Conservation (phyloP, 2,797 vertebrate species). For the Lycodopsis pacificus region DNA sequence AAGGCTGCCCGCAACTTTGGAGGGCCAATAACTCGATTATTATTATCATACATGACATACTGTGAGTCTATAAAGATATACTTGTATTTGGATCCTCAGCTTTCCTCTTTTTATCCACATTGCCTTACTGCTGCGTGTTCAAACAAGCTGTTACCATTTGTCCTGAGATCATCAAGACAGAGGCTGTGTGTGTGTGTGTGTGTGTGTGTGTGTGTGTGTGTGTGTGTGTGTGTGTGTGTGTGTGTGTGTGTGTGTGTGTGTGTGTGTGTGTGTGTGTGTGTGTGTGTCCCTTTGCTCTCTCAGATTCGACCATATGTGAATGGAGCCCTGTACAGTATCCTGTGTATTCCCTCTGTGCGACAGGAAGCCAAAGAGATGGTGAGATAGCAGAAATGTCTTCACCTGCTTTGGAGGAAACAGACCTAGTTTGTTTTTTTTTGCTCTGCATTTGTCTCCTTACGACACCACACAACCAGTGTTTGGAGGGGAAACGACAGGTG, state of each 20-base stretch:
- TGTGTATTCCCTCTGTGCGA: conserved; percentile 89
- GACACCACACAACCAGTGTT: conserved; percentile 20
- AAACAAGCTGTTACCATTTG: conserved; percentile 13
- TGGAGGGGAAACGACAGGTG: conserved; percentile 32
- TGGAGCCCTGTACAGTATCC: conserved; percentile 94
- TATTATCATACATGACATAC: background rate
- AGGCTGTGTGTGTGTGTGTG: background rate
- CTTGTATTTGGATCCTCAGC: background rate
- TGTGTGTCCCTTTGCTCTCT: conserved; percentile 35
- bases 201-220: background rate
- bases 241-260: no score
- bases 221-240: conserved; percentile 13
- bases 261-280: background rate
- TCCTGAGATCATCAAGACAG: background rate
- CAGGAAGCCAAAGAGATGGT: conserved; percentile 97
- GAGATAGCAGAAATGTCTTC: conserved; percentile 70
- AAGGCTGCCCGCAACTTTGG: background rate
- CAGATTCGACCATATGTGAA: conserved; percentile 96
- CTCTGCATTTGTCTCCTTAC: conserved; percentile 33
- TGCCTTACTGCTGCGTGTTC: background rate
- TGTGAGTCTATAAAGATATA: background rate
- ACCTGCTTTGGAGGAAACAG: conserved; percentile 49
- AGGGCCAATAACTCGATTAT: background rate
- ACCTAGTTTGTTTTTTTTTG: conserved; percentile 38
- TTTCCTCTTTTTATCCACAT: background rate